A percentile compares a stretch with the other conserved stretches of the same genome.
These are phyloP conservation scores for Baronia brevicornis DNA, from an alignment of 2,888 invertebrate species.

Conservation along the genomic window DNA sequence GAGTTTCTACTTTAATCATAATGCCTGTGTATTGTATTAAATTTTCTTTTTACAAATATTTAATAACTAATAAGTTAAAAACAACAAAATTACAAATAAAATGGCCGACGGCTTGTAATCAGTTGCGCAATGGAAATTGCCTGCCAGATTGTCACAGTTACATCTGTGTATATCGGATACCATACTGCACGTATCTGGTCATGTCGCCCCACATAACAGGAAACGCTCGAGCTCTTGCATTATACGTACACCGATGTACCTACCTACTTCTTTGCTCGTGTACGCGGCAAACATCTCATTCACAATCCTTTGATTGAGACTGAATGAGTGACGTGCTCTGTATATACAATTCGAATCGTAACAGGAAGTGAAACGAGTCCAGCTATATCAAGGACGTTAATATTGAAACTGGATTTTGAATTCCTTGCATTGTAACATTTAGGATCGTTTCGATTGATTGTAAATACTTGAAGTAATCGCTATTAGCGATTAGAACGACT, in stretches of 20 bases:
- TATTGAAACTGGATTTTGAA: constrained; percentile 43
- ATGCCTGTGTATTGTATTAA: no score
- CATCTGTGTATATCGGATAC: no score
- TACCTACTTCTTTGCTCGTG: constrained; percentile 24
- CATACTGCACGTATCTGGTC: constrained; percentile 11
- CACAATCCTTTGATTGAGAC: constrained; percentile 67
- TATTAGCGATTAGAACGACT: no score
- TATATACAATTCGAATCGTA: constrained; percentile 58
- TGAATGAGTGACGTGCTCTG: constrained; percentile 70
- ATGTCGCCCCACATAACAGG: constrained; percentile 41
- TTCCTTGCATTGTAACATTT: constrained; percentile 4
- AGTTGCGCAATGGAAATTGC: no score
- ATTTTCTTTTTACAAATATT: no score
- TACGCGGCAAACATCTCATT: constrained; percentile 67
- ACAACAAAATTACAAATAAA: no score
- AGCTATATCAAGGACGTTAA: constrained; percentile 64
- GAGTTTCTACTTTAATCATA: no score
- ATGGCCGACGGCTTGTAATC: no score
- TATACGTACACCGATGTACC: constrained; percentile 33
- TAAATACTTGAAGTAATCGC: constrained; percentile 1
- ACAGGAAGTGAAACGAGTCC: constrained; percentile 68
- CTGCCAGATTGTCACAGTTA: no score
- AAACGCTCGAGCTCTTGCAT: constrained; percentile 44
- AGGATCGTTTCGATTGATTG: no score
- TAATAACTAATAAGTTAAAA: no score